Base-by-base conservation (phyloP, 2,888 invertebrate genomes). In the Eupithecia centaureata region DNA sequence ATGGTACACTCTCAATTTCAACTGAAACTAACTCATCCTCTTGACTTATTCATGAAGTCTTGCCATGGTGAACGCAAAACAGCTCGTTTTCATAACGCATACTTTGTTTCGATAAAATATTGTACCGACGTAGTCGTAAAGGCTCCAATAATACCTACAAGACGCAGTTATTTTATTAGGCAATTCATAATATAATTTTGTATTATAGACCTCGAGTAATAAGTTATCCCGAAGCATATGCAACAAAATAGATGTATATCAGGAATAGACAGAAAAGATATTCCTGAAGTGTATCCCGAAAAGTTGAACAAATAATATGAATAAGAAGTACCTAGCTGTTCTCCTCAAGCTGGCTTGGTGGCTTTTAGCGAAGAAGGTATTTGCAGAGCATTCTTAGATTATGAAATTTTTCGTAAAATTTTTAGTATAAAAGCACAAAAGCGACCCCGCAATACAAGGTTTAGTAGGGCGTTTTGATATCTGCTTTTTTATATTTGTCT, bases 31-130 rank as follows among this genome's bases (percentile, higher is more conserved):
- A 74, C 75, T 71, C 76, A 54, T 73, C 73, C 76, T 70, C 72
- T 67, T 75, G 76, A 74, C 75, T 79, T 82, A 82, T 82, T 82
- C 82, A 82, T 82, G 83, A 82, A 18, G 52, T 51, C 57, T 42
- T 47, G 25, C 27, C 62, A 67, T n/a, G 56, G 58, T 5, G 33
- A 15, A 22, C n/a, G 25, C 0, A 28, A 22, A 30, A 51, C 32
- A 64, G 68, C 64, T 61, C 5, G 51, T 3, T 28, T 56, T 27
- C 15, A 8, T 52, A 3, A n/a, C 13, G 4, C n/a, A 30, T n/a
- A 4, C 15, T 54, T 28, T 54, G 28, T n/a, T 8, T 1, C 0
- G 18, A 22, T 12, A n/a, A 22, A n/a, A n/a, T n/a, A n/a, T n/a
- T n/a, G n/a, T n/a, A n/a, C n/a, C n/a, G n/a, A n/a, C n/a, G n/a